Evolutionary conservation across 2,797 vertebrate genomes (phyloP), one percentile per base, ranked within the genome.

Genomic region (Dipus sagitta): DNA sequence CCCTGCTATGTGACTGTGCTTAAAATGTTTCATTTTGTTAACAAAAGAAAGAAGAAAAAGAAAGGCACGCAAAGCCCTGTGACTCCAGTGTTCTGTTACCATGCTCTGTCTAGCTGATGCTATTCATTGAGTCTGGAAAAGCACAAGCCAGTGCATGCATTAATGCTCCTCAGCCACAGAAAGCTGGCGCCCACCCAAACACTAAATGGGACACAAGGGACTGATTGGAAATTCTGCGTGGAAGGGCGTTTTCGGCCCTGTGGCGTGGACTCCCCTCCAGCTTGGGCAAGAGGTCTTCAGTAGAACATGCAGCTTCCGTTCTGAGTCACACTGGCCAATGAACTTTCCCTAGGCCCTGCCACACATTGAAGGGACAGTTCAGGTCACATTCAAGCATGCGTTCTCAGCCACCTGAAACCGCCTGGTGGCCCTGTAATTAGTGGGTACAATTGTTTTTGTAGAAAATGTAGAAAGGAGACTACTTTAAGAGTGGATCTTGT

Each of bases 101-200:
- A 65, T 89, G 71, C 75, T 97, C 68, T 67, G 81, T 87, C 97
- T 94, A 97, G 94, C 87, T 85, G 92, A 96, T 81, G 96, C 60
- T 70, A 91, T 94, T 96, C 96, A 72, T 83, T 14, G 67, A 90
- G 87, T 96, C 62, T 95, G 95, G 86, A 91, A 96, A 94, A 94
- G 83, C n/a, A 67, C 65, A 89, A 93, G 71, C 58, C 86, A 92
- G 54, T 11, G 58, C 71, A 8, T 42, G 75, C 74, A 75, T 97
- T 93, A 95, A 82, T 87, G 58, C 83, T 88, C 90, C 52, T 64
- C 79, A 30, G 76, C 86, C 93, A 4, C 74, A 89, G 92, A 70
- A 80, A 42, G 75, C 96, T 96, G 96, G 83, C 34, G 14, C 91
- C 72, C 21, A 5, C 82, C 97, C 92, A 96, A 34, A 71, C 80